Percentiles rank a stretch among this genome's conserved stretches.
phyloP scores from a whole-genome alignment of 2,888 invertebrate species.

The Ornithoptera priamus region DNA sequence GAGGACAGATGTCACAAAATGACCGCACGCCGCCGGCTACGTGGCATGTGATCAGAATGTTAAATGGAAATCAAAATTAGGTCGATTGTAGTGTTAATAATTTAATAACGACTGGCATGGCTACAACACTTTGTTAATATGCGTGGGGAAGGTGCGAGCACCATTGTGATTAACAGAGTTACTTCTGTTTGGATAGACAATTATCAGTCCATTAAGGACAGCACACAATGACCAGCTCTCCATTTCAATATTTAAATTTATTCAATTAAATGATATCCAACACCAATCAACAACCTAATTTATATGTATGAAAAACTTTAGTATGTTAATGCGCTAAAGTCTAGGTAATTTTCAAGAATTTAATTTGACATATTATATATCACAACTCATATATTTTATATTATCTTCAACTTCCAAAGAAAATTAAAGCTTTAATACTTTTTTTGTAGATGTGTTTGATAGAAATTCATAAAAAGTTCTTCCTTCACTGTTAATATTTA shows the following conservation, averaged over 20 bases:
- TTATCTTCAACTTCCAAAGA: too few relatives aligned
- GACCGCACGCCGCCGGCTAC: constrained; percentile 67
- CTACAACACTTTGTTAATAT: constrained; percentile 35
- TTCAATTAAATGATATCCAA: constrained; percentile 16
- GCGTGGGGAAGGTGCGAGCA: constrained; percentile 62
- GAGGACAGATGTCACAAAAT: constrained; percentile 79
- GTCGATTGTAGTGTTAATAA: constrained; percentile 79
- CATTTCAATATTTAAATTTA: constrained; percentile 66
- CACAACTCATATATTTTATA: too few relatives aligned
- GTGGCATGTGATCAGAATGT: constrained; percentile 73
- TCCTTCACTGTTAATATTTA: too few relatives aligned
- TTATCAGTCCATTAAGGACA: constrained; percentile 76
- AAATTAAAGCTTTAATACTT: too few relatives aligned
- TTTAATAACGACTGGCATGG: constrained; percentile 68
- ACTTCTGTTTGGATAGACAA: constrained; percentile 77
- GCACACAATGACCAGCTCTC: constrained; percentile 63
- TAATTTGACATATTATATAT: too few relatives aligned
- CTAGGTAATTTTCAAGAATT: too few relatives aligned
- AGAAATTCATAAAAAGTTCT: too few relatives aligned
- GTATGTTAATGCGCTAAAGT: too few relatives aligned
- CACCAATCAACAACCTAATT: background rate
- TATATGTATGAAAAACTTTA: background rate
- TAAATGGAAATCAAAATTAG: constrained; percentile 80
- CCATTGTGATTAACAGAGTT: constrained; percentile 76
- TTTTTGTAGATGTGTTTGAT: too few relatives aligned